Percentiles rank a stretch among this genome's conserved stretches.
These are phyloP conservation scores for Corythornis leucogaster DNA, from an alignment of 2,797 vertebrate genomes.

Conservation along the genomic window DNA sequence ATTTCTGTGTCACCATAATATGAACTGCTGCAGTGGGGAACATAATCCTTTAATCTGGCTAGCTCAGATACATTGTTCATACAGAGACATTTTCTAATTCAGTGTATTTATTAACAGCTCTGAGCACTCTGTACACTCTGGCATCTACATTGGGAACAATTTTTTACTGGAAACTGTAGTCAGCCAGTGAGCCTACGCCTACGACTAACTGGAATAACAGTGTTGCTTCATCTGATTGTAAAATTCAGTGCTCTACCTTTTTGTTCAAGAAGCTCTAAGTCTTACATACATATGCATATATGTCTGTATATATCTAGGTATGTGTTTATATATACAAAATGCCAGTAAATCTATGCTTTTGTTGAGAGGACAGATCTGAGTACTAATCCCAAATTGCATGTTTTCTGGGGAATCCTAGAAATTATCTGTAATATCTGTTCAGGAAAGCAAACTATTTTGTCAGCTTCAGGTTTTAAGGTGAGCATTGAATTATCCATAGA, in stretches of 20 bases:
- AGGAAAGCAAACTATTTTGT: not conserved
- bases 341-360: not conserved
- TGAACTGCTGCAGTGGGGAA: slow-evolving; percentile 33
- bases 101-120: slow-evolving; percentile 25
- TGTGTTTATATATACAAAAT: not conserved
- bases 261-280: not conserved
- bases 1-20: slow-evolving; percentile 38
- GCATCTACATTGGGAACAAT: not conserved
- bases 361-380: not conserved
- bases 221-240: not conserved
- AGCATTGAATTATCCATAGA: not conserved
- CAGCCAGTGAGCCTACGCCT: not conserved
- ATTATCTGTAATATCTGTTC: not conserved
- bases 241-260: not conserved
- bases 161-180: not conserved
- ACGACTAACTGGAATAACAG: not conserved
- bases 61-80: slow-evolving; percentile 33
- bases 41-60: slow-evolving; percentile 59
- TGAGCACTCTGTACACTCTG: not conserved
- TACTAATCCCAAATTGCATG: not conserved
- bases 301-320: no score
- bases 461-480: not conserved
- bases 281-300: not conserved
- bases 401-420: not conserved
- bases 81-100: slow-evolving; percentile 18